Evolutionary conservation across 2,888 invertebrate species (phyloP), one percentile per base, ranked within the genome.

Genomic region (Nezara viridula): DNA sequence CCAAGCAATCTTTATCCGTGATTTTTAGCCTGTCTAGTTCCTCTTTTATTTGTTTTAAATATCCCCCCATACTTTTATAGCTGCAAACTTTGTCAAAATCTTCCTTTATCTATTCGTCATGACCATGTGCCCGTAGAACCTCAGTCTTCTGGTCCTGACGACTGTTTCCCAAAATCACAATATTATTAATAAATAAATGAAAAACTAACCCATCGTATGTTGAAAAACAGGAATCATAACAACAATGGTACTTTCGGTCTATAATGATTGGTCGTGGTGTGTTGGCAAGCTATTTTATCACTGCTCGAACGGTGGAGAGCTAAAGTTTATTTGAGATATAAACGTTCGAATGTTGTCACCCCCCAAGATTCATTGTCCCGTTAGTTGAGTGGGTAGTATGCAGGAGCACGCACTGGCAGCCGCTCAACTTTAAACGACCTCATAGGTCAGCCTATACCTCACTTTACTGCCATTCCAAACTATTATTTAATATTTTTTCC

Each of bases 361-460:
- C n/a, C n/a, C n/a, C 44, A n/a, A 44, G 44, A 47, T 12, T 12
- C 81, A n/a, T 47, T 3, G 44, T 81, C 81, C 81, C 81, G 81
- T 81, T 81, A 81, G 9, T 10, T 12, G 81, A 81, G 81, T 81
- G 81, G 81, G 81, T n/a, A 81, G 81, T 81, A 81, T 47, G 44
- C 44, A n/a, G n/a, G 44, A n/a, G 81, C 44, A 81, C 37, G 37
- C 37, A 7, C 37, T 73, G 32, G 66, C 66, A 32, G 2, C 16
- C 16, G 37, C 32, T 73, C 66, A 73, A 32, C 66, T 73, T 27
- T 9, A 44, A 81, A 81, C 44, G 37, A 77, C 77, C 32, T 77
- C 21, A 40, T 40, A 81, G 44, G 16, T 44, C 81, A n/a, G n/a
- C 81, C 32, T 0, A 44, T 47, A 44, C 3, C 44, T n/a, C 2